phyloP scores from a whole-genome alignment of 1,140 invertebrate species.

The Eupristina koningsbergeri region DNA sequence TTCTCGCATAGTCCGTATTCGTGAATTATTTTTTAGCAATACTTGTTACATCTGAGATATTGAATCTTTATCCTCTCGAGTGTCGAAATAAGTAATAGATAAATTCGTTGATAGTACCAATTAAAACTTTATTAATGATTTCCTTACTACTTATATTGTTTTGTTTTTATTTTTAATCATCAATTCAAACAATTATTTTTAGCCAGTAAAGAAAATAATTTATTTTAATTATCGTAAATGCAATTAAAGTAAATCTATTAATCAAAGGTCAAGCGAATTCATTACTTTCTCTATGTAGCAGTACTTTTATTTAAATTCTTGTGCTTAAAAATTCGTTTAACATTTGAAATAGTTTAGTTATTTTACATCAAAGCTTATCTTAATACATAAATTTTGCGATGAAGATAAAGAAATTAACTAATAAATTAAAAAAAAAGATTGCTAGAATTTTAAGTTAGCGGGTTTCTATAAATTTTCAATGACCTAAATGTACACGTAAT shows the following conservation, averaged over 20 bases:
- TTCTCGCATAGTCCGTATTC: not conserved
- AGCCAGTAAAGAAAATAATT: not conserved
- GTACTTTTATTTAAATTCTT: not conserved
- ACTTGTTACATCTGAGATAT: not conserved
- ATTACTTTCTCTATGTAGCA: not conserved
- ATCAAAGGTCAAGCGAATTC: not conserved
- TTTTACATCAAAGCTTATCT: slow-evolving; percentile 2
- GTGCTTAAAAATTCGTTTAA: not conserved
- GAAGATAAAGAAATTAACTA: not conserved
- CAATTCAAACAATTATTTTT: not conserved
- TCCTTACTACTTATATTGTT: not conserved
- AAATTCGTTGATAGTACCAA: not conserved
- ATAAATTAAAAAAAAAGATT: not conserved
- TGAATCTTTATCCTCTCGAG: not conserved
- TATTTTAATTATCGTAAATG: not conserved
- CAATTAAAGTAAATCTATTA: not conserved
- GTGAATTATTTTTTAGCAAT: not conserved
- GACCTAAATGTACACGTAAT: not conserved
- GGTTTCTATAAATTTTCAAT: not conserved
- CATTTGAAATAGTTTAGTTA: not conserved
- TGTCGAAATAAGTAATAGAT: not conserved
- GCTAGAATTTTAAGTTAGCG: not conserved
- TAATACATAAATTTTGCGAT: not conserved
- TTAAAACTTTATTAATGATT: not conserved
- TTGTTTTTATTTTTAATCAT: not conserved